These are phyloP conservation scores for Fragum whitleyi DNA, from an alignment of 2,888 invertebrate species.

Conservation along the genomic window DNA sequence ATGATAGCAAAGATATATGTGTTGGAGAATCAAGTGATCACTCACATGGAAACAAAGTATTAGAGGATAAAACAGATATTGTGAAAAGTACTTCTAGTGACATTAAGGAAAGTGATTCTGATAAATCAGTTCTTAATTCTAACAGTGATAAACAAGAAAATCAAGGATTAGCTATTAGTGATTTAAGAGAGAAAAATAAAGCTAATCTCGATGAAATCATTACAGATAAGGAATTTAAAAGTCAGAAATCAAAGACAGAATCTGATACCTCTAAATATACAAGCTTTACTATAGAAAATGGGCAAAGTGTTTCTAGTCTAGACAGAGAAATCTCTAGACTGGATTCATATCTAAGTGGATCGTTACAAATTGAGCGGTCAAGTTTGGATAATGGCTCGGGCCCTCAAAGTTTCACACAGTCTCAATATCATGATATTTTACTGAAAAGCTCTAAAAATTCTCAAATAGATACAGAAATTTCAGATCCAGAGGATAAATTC, in stretches of 20 bases:
- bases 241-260: neutral
- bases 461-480: neutral
- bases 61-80: neutral
- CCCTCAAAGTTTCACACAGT: neutral
- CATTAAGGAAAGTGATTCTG: neutral
- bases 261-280: neutral
- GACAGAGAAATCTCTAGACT: conserved; percentile 52
- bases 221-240: neutral
- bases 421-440: conserved; percentile 13
- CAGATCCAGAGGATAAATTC: neutral
- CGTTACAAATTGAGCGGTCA: conserved; percentile 23
- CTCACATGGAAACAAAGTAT: neutral
- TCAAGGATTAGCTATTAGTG: neutral
- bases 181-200: neutral
- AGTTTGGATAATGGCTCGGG: neutral
- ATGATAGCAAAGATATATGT: neutral
- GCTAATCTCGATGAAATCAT: neutral
- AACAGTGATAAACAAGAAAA: neutral
- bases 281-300: neutral
- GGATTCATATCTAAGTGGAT: conserved; percentile 46
- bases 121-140: neutral
- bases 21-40: neutral
- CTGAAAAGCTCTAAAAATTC: conserved; percentile 3
- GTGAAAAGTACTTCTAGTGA: neutral
- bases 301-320: conserved; percentile 27